Base-by-base conservation (phyloP, 1,140 invertebrate species). In the Drosophila yakuba region DNA sequence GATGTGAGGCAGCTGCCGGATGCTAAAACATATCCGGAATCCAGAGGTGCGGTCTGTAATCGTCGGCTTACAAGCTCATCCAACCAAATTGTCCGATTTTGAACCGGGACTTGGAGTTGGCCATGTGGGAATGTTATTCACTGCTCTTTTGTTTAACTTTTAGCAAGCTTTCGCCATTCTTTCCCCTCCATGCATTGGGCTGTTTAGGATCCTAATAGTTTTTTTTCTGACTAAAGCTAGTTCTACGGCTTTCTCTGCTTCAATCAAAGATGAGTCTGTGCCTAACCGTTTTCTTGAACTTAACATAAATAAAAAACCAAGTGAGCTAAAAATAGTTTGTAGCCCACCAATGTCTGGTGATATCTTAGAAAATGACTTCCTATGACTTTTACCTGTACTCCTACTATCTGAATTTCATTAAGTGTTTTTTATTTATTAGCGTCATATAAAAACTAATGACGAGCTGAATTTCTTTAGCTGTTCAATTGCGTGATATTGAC, bases 21-120 rank as follows among this genome's bases (percentile, higher is more conserved):
- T 15, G 25, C 48, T n/a, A 32, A 54, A 52, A 38, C 47, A 38
- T 23, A 10, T 39, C 50, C 63, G 36, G 55, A 36, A 36, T 36
- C 38, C 8, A n/a, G 17, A 43, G 35, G 56, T 61, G 69, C 17
- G 39, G 55, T n/a, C 35, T 38, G 50, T 76, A 67, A 76, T 75
- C 48, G 48, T 15, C 48, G 10, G 47, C 61, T 75, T 75, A 67
- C 41, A 52, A 57, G 41, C 59, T 75, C 41, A 66, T 45, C 44
- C 43, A 66, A 38, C 52, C 71, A 51, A 75, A 71, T 71, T 71
- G 51, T 48, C 67, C 14, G 44, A 20, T 23, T 48, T 58, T 23
- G 8, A n/a, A 14, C 35, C 32, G 15, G 45, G 20, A 8, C 61
- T 50, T 39, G n/a, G 14, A 6, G 15, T 28, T 32, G 63, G 28